A percentile compares a stretch with the other conserved stretches of the same genome.
Evolutionary conservation across 2,113 vertebrate genomes (phyloP).

Genomic region (Rhinogobius similis): DNA sequence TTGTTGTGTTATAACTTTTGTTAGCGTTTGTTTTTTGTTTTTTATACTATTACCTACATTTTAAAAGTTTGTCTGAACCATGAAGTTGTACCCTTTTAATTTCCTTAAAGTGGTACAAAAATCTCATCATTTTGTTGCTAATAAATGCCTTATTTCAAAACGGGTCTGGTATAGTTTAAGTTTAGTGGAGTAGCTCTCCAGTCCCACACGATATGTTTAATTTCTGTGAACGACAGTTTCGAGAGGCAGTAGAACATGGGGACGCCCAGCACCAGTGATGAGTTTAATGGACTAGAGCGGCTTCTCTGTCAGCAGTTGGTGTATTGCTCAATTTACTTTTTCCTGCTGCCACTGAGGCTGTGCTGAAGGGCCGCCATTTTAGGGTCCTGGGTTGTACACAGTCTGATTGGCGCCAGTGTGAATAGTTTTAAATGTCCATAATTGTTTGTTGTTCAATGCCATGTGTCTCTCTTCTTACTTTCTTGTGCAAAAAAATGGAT

Average conservation of each 20-base stretch:
- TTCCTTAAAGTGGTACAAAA: too few relatives aligned
- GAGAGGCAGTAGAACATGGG: neutral
- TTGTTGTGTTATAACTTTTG: neutral
- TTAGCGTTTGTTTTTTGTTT: neutral
- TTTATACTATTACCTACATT: neutral
- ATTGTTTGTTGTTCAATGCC: neutral
- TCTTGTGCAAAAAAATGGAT: neutral
- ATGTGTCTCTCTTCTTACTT: neutral
- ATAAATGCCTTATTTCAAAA: too few relatives aligned
- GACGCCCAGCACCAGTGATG: neutral
- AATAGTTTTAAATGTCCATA: neutral
- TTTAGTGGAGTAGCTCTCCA: too few relatives aligned
- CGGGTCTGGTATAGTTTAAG: too few relatives aligned
- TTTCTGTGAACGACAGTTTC: neutral
- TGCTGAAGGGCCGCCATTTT: slow-evolving; percentile 19
- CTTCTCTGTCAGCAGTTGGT: slow-evolving; percentile 7
- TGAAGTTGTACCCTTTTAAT: neutral
- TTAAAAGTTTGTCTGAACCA: neutral
- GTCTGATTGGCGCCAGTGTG: slow-evolving; percentile 4
- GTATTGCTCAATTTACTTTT: slow-evolving; percentile 24
- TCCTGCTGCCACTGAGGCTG: slow-evolving; percentile 9
- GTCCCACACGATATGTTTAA: neutral
- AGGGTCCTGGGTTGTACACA: neutral
- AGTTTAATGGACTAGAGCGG: neutral
- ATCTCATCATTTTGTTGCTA: too few relatives aligned